phyloP scores from a whole-genome alignment of 2,888 invertebrate species.

The Drosophila hamatofila region DNA sequence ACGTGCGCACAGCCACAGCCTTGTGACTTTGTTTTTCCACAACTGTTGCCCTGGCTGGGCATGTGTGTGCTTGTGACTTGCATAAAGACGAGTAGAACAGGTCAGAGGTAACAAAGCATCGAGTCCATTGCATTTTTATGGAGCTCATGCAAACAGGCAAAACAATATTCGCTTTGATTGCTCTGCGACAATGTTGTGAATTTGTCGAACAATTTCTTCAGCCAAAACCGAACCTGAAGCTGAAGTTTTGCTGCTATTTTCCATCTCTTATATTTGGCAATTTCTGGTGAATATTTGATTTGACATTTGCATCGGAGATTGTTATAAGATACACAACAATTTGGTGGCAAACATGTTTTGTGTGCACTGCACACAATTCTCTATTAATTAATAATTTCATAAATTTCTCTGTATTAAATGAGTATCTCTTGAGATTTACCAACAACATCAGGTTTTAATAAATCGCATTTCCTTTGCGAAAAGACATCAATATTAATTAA shows the following conservation, averaged over 20 bases:
- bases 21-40: slow-evolving; percentile 54
- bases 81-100: slow-evolving; percentile 47
- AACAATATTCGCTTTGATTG: slow-evolving; percentile 43
- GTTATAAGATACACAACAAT: not conserved
- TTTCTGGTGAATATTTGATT: slow-evolving; percentile 15
- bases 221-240: not conserved
- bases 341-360: not conserved
- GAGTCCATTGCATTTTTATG: slow-evolving; percentile 33
- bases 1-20: slow-evolving; percentile 49
- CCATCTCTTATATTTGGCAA: not conserved
- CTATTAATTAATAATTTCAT: slow-evolving; percentile 4
- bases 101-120: slow-evolving; percentile 49
- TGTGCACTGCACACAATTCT: not conserved
- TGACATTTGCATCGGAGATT: slow-evolving; percentile 1
- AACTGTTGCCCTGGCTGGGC: slow-evolving; percentile 20
- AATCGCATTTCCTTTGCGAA: not conserved
- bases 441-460: not conserved
- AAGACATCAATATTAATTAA: not conserved
- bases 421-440: not conserved
- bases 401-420: not conserved
- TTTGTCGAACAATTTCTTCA: slow-evolving; percentile 20
- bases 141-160: slow-evolving; percentile 27
- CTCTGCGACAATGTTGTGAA: slow-evolving; percentile 33
- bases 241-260: not conserved
- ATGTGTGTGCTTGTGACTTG: slow-evolving; percentile 19